Base-by-base conservation (phyloP, 2,888 invertebrate genomes). In the Sympetrum striolatum region DNA sequence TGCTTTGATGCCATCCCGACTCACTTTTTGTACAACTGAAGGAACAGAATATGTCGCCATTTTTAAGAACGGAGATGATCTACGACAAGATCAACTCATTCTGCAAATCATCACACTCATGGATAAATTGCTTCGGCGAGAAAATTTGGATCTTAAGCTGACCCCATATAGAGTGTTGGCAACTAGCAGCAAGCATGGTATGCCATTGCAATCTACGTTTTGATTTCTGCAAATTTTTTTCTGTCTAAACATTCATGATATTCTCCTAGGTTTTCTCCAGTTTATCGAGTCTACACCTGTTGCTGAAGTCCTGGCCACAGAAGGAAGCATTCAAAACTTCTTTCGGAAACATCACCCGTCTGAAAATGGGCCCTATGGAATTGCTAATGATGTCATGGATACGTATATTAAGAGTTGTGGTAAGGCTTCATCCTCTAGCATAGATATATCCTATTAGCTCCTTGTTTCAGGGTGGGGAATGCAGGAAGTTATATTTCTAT, bases 91-190 rank as follows among this genome's bases (percentile, higher is more conserved):
- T 94, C 99, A 99, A 94, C 95, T 99, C 0, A 98, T 99, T 91
- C 94, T 99, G 82, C 99, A 99, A 94, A 99, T 99, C 95, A 99
- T 99, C 79, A 98, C 98, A 0, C 94, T 99, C 22, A 99, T 99
- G 99, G 99, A 99, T 93, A 98, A 98, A 94, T 94, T 99, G 90
- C 94, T 99, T 92, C 95, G 98, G 80, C 95, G 98, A 92, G 99
- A 99, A 94, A 99, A 99, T 94, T 95, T 99, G 91, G 99, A 99
- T 94, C 95, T 99, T 90, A 99, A 98, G 93, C 94, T 99, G 91
- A 99, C 99, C 0, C 99, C 99, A 0, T 99, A 99, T 93, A 95
- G 97, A 93, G 99, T 99, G 10, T 94, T 99, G 91, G 99, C 99
- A 0, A 99, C 99, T 0, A 98, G 98, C 93, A 98, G 98, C 0